Conservation (phyloP, 1,140 invertebrate species). For the Pseudomyrmex cubaensis region DNA sequence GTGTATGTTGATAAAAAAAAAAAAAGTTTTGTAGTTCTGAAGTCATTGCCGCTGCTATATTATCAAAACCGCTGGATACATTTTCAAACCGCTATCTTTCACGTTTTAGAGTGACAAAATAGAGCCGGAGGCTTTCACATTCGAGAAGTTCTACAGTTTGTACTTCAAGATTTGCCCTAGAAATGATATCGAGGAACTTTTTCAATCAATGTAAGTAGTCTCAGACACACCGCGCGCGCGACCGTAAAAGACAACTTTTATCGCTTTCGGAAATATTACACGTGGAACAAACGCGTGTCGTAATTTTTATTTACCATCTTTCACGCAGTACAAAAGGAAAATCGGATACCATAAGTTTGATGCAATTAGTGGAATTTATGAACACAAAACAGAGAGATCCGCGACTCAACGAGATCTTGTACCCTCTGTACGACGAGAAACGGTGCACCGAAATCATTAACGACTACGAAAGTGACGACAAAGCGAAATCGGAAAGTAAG, state of each 20-base stretch:
- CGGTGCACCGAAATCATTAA: conserved; percentile 96
- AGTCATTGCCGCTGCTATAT: background rate
- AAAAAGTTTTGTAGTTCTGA: background rate
- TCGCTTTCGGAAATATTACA: background rate
- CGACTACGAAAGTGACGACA: conserved; percentile 95
- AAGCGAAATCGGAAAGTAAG: conserved; percentile 91
- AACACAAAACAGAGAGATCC: conserved; percentile 99
- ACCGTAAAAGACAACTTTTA: background rate
- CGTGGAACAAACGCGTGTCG: background rate
- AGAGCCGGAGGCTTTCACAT: conserved; percentile 97
- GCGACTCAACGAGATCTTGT: conserved; percentile 99
- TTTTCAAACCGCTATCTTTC: background rate
- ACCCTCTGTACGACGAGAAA: conserved; percentile 98
- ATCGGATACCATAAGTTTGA: conserved; percentile 91
- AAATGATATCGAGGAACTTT: conserved; percentile 99
- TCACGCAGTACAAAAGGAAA: conserved; percentile 93
- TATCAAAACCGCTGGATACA: too few relatives aligned
- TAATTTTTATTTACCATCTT: conserved; percentile 64
- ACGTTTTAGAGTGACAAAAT: conserved; percentile 94
- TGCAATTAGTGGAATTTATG: conserved; percentile 96
- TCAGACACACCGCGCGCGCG: background rate
- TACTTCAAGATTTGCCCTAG: conserved; percentile 99
- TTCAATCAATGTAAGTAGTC: conserved; percentile 97
- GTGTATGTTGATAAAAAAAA: too few relatives aligned
- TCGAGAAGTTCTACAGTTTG: conserved; percentile 98